phyloP scores from a whole-genome alignment of 2,113 vertebrate species.

The Pionites leucogaster region DNA sequence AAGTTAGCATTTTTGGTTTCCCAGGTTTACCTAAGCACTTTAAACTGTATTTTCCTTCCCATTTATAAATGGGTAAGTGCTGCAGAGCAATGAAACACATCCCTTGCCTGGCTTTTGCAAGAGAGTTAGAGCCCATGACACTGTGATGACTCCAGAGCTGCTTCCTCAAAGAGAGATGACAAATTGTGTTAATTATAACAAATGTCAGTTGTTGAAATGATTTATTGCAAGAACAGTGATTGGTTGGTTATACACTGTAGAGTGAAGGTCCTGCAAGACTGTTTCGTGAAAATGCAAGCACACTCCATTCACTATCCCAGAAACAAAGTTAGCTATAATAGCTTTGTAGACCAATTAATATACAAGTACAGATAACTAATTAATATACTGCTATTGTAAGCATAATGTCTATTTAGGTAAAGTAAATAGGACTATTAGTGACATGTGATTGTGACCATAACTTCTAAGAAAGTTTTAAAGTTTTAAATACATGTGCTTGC shows the following conservation, averaged over 20 bases:
- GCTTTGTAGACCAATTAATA: background rate
- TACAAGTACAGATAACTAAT: background rate
- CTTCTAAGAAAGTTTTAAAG: background rate
- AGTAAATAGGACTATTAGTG: background rate
- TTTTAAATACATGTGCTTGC: background rate
- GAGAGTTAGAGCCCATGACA: background rate
- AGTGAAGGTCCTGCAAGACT: background rate
- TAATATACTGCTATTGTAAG: background rate
- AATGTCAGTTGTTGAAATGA: slow-evolving; percentile 38
- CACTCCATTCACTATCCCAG: background rate
- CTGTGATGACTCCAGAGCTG: background rate
- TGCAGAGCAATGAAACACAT: background rate
- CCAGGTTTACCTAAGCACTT: background rate
- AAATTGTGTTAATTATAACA: slow-evolving; percentile 55
- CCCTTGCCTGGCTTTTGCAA: background rate
- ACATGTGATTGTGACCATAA: background rate
- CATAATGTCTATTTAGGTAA: background rate
- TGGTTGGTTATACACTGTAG: background rate
- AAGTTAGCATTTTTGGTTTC: background rate
- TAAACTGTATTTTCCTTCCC: background rate
- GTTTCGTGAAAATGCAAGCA: background rate
- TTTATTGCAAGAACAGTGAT: slow-evolving; percentile 12
- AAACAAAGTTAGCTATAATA: background rate
- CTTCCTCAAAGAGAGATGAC: slow-evolving; percentile 1
- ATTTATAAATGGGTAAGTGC: background rate